phyloP scores from a whole-genome alignment of 1,140 invertebrate species.

The Conopomorpha cramerella region DNA sequence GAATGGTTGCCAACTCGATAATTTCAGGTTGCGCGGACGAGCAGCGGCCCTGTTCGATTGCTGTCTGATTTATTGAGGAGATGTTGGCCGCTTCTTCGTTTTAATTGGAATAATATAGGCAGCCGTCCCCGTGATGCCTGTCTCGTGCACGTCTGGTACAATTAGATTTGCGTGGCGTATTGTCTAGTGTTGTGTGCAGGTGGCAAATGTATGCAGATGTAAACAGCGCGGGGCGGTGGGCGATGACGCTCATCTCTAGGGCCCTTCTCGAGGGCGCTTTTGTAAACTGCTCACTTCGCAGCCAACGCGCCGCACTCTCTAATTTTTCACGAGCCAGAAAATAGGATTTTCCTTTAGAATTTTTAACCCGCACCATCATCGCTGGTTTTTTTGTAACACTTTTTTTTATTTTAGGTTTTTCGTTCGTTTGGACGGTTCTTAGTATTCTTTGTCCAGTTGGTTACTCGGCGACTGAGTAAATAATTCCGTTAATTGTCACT shows the following conservation, averaged over 20 bases:
- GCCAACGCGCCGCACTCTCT: conserved; percentile 12
- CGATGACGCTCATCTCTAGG: conserved; percentile 23
- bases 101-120: conserved; percentile 10
- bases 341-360: conserved; percentile 17
- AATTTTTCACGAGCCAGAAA: conserved; percentile 15
- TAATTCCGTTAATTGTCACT: too few species aligned
- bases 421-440: too few species aligned
- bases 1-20: conserved; percentile 49
- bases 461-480: too few species aligned
- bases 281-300: conserved; percentile 36
- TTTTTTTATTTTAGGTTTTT: too few species aligned
- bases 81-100: conserved; percentile 11
- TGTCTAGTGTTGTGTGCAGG: too few species aligned
- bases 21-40: conserved; percentile 27
- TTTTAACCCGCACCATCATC: too few species aligned
- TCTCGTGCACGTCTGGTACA: too few species aligned
- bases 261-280: conserved; percentile 26
- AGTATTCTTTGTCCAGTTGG: too few species aligned
- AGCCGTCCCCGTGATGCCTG: too few species aligned
- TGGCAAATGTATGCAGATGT: too few species aligned
- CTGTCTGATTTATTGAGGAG: conserved; percentile 32
- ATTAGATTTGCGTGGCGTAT: too few species aligned
- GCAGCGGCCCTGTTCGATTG: conserved; percentile 22
- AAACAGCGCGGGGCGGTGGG: conserved; percentile 27
- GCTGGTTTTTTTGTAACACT: too few species aligned